phyloP scores from a whole-genome alignment of 2,888 invertebrate genomes.

The Smittia aterrima region DNA sequence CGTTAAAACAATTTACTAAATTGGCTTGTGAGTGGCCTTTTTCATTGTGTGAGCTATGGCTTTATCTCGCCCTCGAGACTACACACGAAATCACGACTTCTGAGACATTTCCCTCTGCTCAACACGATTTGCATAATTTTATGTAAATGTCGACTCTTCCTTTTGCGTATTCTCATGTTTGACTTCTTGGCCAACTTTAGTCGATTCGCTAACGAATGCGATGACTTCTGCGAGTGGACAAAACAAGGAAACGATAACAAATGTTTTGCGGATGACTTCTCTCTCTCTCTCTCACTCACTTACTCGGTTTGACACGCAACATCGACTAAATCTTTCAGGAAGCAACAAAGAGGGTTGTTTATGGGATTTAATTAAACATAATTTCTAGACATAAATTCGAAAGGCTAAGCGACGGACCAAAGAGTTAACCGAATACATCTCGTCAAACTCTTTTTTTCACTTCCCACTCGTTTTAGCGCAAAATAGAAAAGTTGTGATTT shows the following conservation, averaged over 20 bases:
- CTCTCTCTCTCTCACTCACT: neutral
- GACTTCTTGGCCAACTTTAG: too few species aligned
- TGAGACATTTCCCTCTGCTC: neutral
- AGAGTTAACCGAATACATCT: slow-evolving; percentile 21
- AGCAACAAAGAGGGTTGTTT: slow-evolving; percentile 36
- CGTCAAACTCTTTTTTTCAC: slow-evolving; percentile 12
- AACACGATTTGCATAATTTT: slow-evolving; percentile 36
- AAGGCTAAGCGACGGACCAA: slow-evolving; percentile 5
- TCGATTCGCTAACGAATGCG: too few species aligned
- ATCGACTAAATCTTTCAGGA: neutral
- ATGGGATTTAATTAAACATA: slow-evolving; percentile 41
- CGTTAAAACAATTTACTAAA: slow-evolving; percentile 38
- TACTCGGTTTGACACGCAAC: slow-evolving; percentile 28
- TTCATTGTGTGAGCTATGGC: neutral
- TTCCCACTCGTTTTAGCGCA: slow-evolving; percentile 4
- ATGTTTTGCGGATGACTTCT: neutral
- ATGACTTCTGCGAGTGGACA: neutral
- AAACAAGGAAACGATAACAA: neutral
- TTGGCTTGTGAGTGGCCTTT: slow-evolving; percentile 25
- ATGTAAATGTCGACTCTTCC: neutral
- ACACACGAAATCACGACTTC: slow-evolving; percentile 30
- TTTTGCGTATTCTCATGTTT: too few species aligned
- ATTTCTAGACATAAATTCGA: slow-evolving; percentile 37
- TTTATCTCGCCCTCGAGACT: slow-evolving; percentile 4
- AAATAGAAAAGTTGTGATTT: slow-evolving; percentile 40